These are phyloP conservation scores for Cancer borealis DNA, from an alignment of 2,888 invertebrate species.

Conservation along the genomic window DNA sequence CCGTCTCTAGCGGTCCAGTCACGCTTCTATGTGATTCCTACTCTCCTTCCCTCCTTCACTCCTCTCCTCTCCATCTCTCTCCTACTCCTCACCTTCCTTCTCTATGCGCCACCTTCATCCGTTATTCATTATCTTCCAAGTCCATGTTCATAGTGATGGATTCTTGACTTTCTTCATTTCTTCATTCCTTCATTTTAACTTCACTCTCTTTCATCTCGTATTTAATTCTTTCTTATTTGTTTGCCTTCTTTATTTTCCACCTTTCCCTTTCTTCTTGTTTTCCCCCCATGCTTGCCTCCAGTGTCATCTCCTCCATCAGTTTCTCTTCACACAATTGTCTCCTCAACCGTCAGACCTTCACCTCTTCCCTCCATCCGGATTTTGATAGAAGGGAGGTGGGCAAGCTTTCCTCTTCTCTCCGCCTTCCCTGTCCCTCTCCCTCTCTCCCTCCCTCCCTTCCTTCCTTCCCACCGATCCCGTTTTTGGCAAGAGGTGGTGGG, in stretches of 20 bases:
- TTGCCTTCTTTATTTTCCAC: neutral
- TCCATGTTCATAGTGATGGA: neutral
- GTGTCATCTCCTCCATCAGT: too few species aligned
- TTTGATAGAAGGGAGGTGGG: neutral
- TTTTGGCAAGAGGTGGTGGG: too few species aligned
- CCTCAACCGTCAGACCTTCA: too few species aligned
- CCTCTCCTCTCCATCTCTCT: neutral
- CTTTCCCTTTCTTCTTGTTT: neutral
- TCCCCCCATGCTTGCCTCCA: neutral
- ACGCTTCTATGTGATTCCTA: neutral
- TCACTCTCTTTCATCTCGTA: neutral
- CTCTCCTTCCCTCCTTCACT: neutral
- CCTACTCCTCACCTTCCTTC: neutral
- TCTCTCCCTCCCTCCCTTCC: neutral
- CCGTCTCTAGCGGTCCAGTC: neutral
- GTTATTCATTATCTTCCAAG: neutral
- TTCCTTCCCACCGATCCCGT: neutral
- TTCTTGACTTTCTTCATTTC: neutral
- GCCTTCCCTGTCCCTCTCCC: neutral
- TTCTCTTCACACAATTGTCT: neutral
- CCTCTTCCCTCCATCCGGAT: neutral
- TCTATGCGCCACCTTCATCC: neutral
- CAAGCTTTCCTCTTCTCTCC: neutral
- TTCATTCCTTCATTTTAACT: neutral
- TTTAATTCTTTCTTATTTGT: neutral